Evolutionary conservation across 1,140 invertebrate species (phyloP).

Genomic region (Diorhabda elongata): DNA sequence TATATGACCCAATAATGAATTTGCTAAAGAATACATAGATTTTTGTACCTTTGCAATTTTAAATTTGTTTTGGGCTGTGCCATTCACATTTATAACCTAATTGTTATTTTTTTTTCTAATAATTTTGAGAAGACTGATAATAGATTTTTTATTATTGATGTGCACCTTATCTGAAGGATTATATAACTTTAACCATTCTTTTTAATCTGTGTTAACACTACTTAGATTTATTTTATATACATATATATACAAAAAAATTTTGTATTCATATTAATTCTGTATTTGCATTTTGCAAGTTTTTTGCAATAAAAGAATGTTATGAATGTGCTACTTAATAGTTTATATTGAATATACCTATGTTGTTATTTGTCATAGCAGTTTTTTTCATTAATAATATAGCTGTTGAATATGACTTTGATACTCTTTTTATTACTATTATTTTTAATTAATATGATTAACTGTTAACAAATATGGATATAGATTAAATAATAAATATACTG

Average conservation of each 20-base stretch:
- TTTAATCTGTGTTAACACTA: not conserved
- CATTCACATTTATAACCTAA: not conserved
- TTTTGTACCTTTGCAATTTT: too few relatives aligned
- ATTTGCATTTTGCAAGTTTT: slow-evolving; percentile 17
- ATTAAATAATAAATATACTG: slow-evolving; percentile 31
- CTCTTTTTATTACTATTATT: slow-evolving; percentile 28
- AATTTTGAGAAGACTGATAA: slow-evolving; percentile 20
- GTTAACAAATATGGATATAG: slow-evolving; percentile 35
- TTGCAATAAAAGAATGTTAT: slow-evolving; percentile 28
- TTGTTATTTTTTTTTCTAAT: slow-evolving; percentile 13
- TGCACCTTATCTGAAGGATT: not conserved
- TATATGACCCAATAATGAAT: too few relatives aligned
- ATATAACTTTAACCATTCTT: not conserved
- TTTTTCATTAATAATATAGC: slow-evolving; percentile 29
- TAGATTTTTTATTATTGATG: slow-evolving; percentile 6
- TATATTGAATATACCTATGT: slow-evolving; percentile 24
- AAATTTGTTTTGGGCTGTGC: too few relatives aligned
- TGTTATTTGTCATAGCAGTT: slow-evolving; percentile 29
- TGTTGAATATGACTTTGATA: slow-evolving; percentile 33
- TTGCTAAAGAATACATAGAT: too few relatives aligned
- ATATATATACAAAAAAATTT: not conserved
- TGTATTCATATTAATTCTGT: not conserved
- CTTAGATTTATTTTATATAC: not conserved
- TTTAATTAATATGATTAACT: slow-evolving; percentile 34
- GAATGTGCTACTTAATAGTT: slow-evolving; percentile 32